phyloP scores from a whole-genome alignment of 2,113 vertebrate species.

The Pseudopodoces humilis region DNA sequence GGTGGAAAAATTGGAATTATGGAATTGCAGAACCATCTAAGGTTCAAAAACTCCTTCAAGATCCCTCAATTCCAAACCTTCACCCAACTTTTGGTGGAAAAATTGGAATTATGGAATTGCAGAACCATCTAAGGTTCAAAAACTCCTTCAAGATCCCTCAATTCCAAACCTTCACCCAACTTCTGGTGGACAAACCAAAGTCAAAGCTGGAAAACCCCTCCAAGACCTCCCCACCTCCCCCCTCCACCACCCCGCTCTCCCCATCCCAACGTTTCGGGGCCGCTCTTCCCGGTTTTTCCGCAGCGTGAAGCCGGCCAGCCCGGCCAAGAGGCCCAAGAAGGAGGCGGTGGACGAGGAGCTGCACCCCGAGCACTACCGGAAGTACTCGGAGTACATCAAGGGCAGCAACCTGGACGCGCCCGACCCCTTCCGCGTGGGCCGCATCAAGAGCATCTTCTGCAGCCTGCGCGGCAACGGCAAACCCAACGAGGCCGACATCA shows the following conservation, averaged over 20 bases:
- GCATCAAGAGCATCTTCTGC: conserved; percentile 91
- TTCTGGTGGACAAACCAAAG: no score
- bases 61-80: neutral
- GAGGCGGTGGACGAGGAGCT: conserved; percentile 92
- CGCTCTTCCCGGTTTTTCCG: fast-evolving
- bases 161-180: no score
- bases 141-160: neutral
- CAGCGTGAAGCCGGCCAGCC: conserved; percentile 87
- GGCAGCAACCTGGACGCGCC: conserved; percentile 94
- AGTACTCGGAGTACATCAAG: conserved; percentile 96
- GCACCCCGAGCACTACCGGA: conserved; percentile 93
- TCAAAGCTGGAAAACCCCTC: no score
- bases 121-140: no score
- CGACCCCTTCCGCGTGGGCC: conserved; percentile 86
- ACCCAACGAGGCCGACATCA: conserved; percentile 84
- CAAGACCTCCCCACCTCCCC: neutral
- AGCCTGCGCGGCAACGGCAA: conserved; percentile 82
- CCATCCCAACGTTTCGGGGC: fast-evolving
- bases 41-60: neutral
- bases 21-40: no score
- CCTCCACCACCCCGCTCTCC: neutral
- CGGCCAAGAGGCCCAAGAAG: conserved; percentile 87
- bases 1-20: no score
- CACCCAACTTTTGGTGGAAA: neutral
- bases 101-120: no score